phyloP scores from a whole-genome alignment of 2,797 vertebrate genomes.

The Acipenser oxyrinchus region DNA sequence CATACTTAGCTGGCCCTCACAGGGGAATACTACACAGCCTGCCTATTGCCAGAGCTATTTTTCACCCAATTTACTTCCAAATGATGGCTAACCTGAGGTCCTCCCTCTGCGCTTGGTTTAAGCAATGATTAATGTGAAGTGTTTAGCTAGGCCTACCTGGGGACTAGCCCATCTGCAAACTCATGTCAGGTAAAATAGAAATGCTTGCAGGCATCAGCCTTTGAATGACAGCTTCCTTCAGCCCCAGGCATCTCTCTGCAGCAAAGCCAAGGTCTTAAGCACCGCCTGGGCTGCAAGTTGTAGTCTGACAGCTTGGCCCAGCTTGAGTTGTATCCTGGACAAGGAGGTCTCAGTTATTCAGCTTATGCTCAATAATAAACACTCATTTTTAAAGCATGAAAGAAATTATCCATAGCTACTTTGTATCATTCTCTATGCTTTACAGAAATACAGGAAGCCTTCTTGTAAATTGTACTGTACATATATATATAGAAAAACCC shows the following conservation, averaged over 20 bases:
- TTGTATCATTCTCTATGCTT: too few species aligned
- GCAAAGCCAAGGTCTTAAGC: slow-evolving; percentile 47
- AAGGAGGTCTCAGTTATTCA: not conserved
- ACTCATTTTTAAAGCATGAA: too few species aligned
- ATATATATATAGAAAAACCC: too few species aligned
- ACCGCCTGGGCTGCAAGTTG: slow-evolving; percentile 25
- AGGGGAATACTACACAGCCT: slow-evolving; percentile 65
- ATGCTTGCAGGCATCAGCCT: slow-evolving; percentile 54
- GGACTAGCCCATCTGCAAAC: slow-evolving; percentile 94
- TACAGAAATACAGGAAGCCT: too few species aligned
- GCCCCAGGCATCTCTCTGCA: slow-evolving; percentile 36
- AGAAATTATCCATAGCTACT: too few species aligned
- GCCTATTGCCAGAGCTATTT: slow-evolving; percentile 94
- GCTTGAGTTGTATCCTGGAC: not conserved
- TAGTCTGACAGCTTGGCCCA: slow-evolving; percentile 27
- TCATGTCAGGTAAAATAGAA: slow-evolving; percentile 81
- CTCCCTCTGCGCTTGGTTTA: slow-evolving; percentile 89
- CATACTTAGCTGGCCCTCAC: slow-evolving; percentile 59
- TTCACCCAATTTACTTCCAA: slow-evolving; percentile 99
- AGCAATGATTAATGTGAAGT: slow-evolving; percentile 99
- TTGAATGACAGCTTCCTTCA: slow-evolving; percentile 55
- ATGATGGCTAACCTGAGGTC: slow-evolving; percentile 98
- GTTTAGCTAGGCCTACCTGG: slow-evolving; percentile 88
- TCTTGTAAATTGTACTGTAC: too few species aligned
- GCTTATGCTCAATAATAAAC: not conserved